These are phyloP conservation scores for Acleris literana DNA, from an alignment of 2,888 invertebrate species.

Conservation along the genomic window DNA sequence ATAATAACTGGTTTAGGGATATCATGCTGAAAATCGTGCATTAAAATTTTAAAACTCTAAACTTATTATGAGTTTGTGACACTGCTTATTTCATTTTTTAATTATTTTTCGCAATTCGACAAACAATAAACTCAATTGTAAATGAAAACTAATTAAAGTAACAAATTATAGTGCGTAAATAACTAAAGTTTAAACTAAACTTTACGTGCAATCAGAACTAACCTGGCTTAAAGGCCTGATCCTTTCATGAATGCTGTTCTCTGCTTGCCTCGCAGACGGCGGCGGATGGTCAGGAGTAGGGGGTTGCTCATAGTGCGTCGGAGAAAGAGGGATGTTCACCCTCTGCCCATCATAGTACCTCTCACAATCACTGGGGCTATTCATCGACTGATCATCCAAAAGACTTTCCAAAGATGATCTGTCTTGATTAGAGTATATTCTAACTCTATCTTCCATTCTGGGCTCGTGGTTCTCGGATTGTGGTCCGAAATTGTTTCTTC, in stretches of 20 bases:
- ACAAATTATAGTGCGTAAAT: neutral
- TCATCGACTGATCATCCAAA: slow-evolving; percentile 83
- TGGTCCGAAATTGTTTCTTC: slow-evolving; percentile 83
- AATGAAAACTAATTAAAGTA: neutral
- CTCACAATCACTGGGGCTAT: slow-evolving; percentile 78
- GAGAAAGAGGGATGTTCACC: slow-evolving; percentile 88
- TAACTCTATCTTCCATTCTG: slow-evolving; percentile 67
- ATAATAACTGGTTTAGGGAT: neutral
- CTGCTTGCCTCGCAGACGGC: slow-evolving; percentile 94
- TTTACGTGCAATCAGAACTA: slow-evolving; percentile 71
- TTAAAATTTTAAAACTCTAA: neutral
- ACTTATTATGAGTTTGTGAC: neutral
- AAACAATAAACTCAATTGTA: neutral
- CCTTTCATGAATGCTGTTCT: slow-evolving; percentile 94
- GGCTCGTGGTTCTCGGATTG: slow-evolving; percentile 86
- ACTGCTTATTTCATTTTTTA: neutral
- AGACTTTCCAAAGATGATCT: slow-evolving; percentile 85
- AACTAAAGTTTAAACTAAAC: neutral
- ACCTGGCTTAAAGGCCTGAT: slow-evolving; percentile 96
- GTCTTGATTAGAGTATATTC: slow-evolving; percentile 80
- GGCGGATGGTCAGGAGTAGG: slow-evolving; percentile 98
- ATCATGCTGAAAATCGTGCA: slow-evolving; percentile 17
- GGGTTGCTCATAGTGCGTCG: slow-evolving; percentile 95
- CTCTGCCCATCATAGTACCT: slow-evolving; percentile 70
- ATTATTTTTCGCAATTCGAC: neutral